Evolutionary conservation across 1,140 invertebrate species (phyloP).

Genomic region (Drosophila sp.): DNA sequence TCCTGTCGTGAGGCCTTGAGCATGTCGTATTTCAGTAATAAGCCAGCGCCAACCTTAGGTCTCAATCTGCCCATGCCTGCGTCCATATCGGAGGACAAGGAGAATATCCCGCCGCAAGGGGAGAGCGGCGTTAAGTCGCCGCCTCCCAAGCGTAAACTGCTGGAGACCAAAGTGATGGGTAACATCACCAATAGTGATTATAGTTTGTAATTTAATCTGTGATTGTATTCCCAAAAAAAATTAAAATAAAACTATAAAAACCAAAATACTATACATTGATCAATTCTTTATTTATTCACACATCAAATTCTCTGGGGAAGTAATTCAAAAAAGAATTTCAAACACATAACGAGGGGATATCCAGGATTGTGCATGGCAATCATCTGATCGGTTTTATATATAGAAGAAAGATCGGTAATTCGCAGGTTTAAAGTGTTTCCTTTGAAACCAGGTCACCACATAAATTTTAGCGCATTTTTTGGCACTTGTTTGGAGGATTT

Average conservation of each 20-base stretch:
- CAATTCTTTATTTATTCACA: no score
- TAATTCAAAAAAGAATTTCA: no score
- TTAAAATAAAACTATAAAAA: no score
- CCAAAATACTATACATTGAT: no score
- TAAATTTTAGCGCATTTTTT: slow-evolving; percentile 59
- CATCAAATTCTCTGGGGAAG: no score
- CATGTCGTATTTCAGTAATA: slow-evolving; percentile 94
- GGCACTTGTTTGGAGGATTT: slow-evolving; percentile 19
- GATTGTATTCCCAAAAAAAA: no score
- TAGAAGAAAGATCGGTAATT: background rate
- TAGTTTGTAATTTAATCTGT: no score
- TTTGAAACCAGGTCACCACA: slow-evolving; percentile 59
- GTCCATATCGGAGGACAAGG: slow-evolving; percentile 60
- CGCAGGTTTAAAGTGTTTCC: slow-evolving; percentile 4
- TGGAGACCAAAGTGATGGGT: slow-evolving; percentile 57
- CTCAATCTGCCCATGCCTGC: slow-evolving; percentile 91
- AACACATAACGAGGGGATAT: no score
- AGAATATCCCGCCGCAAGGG: slow-evolving; percentile 52
- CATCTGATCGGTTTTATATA: no score
- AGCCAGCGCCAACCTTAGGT: slow-evolving; percentile 94
- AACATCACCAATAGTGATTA: slow-evolving; percentile 4
- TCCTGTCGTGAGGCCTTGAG: slow-evolving; percentile 91
- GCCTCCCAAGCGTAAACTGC: slow-evolving; percentile 50
- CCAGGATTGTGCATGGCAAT: no score
- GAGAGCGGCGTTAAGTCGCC: slow-evolving; percentile 31